Conservation (phyloP, 1,140 invertebrate species). For the Euschistus heros region DNA sequence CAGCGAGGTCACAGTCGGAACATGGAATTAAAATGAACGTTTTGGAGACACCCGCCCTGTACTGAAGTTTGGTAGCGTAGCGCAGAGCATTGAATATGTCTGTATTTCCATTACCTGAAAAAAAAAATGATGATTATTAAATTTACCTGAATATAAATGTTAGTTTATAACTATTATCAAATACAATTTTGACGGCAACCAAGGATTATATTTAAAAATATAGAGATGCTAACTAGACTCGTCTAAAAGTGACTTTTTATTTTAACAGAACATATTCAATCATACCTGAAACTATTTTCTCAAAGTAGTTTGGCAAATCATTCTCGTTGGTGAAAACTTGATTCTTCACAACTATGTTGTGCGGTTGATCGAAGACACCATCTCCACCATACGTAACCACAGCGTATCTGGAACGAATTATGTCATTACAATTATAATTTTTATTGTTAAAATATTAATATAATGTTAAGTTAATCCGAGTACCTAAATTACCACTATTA, state of each 20-base stretch:
- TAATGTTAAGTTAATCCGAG: too few relatives aligned
- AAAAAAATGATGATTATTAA: too few relatives aligned
- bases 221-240: too few relatives aligned
- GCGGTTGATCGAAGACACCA: conserved; percentile 55
- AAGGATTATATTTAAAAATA: too few relatives aligned
- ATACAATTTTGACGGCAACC: too few relatives aligned
- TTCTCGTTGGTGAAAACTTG: conserved; percentile 48
- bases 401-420: conserved; percentile 48
- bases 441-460: too few relatives aligned
- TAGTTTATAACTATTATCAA: too few relatives aligned
- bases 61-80: conserved; percentile 60
- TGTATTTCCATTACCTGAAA: conserved; percentile 43
- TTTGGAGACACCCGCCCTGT: conserved; percentile 74
- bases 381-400: conserved; percentile 69
- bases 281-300: conserved; percentile 48
- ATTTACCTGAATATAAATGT: too few relatives aligned
- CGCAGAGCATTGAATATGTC: conserved; percentile 66
- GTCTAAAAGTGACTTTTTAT: too few relatives aligned
- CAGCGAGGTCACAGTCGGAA: conserved; percentile 52
- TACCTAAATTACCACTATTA: too few relatives aligned
- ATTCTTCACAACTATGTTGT: conserved; percentile 53
- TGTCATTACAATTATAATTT: not conserved
- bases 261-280: not conserved
- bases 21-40: conserved; percentile 74
- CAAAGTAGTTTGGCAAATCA: conserved; percentile 40